Conservation (phyloP, 2,888 invertebrate species). For the Sceliomorpha sp. region DNA sequence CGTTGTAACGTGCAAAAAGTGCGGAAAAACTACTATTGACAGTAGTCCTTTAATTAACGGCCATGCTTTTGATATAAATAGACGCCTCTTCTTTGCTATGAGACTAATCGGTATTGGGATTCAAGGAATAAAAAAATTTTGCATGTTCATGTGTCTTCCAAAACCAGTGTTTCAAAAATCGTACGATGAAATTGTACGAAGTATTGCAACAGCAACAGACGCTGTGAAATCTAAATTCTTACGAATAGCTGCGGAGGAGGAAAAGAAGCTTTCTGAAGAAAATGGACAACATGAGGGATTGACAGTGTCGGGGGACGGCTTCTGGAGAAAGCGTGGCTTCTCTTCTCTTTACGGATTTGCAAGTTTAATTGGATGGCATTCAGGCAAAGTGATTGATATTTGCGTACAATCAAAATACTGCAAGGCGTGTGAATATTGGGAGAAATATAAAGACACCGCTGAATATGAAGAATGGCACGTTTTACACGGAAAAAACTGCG, state of each 20-base stretch:
- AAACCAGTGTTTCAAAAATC: no score
- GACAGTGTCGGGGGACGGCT: no score
- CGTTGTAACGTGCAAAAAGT: conserved; percentile 2
- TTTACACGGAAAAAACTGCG: conserved; percentile 13
- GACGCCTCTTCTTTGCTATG: background rate
- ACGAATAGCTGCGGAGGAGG: conserved; percentile 2
- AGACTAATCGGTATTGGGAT: background rate
- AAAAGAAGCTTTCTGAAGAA: conserved; percentile 18
- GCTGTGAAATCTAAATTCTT: conserved; percentile 3
- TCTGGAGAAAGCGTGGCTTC: no score
- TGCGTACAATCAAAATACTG: conserved; percentile 37
- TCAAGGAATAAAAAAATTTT: conserved; percentile 4
- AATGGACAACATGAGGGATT: background rate
- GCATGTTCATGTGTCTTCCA: no score
- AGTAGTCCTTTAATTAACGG: conserved; percentile 1
- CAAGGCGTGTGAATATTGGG: conserved; percentile 30
- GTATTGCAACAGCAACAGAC: conserved; percentile 9
- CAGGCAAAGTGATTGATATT: conserved; percentile 36
- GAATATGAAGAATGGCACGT: background rate
- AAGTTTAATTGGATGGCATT: conserved; percentile 26
- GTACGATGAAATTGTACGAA: no score
- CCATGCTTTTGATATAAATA: conserved; percentile 3
- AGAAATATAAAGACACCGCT: no score
- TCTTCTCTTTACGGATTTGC: no score
- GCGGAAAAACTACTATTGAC: background rate